Conservation (phyloP, 2,888 invertebrate genomes). For the Patella pellucida region DNA sequence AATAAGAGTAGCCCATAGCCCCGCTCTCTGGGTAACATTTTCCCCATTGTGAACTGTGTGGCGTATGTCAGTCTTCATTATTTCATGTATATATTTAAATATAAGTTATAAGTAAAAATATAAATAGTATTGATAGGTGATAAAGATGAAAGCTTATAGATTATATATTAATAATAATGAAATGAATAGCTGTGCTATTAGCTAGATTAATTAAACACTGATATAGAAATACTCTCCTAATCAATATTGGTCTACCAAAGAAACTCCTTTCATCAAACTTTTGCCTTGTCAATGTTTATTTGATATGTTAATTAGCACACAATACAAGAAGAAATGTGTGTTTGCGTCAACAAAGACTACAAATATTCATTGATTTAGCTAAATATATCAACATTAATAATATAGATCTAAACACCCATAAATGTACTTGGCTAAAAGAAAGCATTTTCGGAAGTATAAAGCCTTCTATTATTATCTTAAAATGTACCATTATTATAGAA, state of each 20-base stretch:
- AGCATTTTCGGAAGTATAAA: too few species aligned
- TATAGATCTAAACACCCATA: too few species aligned
- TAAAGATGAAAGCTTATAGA: not conserved
- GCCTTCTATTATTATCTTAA: too few species aligned
- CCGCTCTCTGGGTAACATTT: too few species aligned
- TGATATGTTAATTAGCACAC: constrained; percentile 10
- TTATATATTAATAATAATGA: constrained; percentile 9
- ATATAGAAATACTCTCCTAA: not conserved
- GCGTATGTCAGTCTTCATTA: too few species aligned
- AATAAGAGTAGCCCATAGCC: too few species aligned
- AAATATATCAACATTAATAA: not conserved
- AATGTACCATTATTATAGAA: too few species aligned
- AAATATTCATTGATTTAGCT: constrained; percentile 9
- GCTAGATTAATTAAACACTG: constrained; percentile 10
- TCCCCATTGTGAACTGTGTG: too few species aligned
- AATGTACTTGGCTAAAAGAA: too few species aligned
- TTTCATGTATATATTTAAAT: too few species aligned
- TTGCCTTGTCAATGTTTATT: not conserved
- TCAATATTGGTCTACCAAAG: not conserved
- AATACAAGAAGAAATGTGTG: not conserved
- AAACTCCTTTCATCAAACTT: not conserved
- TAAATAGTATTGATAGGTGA: too few species aligned
- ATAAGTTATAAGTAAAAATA: too few species aligned
- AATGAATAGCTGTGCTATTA: constrained; percentile 1
- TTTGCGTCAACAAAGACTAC: not conserved